Conservation (phyloP, 2,113 vertebrate species). For the Synodontis membranacea region DNA sequence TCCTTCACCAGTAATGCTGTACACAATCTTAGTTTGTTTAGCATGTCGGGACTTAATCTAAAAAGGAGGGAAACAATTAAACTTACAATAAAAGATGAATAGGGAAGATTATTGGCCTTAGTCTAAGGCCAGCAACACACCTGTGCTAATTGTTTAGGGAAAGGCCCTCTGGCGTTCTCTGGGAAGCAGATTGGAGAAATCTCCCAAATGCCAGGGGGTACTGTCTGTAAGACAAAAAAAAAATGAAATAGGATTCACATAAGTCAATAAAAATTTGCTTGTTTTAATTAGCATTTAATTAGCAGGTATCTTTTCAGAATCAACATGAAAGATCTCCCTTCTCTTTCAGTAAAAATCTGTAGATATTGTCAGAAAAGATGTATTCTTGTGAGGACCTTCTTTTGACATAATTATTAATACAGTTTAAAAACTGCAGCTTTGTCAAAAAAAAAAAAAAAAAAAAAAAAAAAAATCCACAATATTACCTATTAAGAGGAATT, state of each 20-base stretch:
- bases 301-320: not conserved
- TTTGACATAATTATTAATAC: not conserved
- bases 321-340: not conserved
- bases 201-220: constrained; percentile 58
- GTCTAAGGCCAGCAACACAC: constrained; percentile 48
- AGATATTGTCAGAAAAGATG: not conserved
- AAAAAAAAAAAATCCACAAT: not conserved
- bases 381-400: no score
- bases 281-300: not conserved
- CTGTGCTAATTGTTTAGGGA: constrained; percentile 55
- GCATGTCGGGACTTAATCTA: constrained; percentile 64
- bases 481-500: not conserved
- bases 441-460: not conserved
- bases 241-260: not conserved
- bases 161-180: constrained; percentile 63
- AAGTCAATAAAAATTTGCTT: not conserved
- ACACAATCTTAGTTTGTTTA: constrained; percentile 42
- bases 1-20: constrained; percentile 68
- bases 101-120: not conserved
- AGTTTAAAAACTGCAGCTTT: no score
- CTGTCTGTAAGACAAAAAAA: not conserved
- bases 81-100: not conserved
- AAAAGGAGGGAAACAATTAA: not conserved
- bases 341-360: not conserved
- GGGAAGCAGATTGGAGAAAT: constrained; percentile 55